Conservation (phyloP, 2,797 vertebrate species). For the Scolopax rusticola region DNA sequence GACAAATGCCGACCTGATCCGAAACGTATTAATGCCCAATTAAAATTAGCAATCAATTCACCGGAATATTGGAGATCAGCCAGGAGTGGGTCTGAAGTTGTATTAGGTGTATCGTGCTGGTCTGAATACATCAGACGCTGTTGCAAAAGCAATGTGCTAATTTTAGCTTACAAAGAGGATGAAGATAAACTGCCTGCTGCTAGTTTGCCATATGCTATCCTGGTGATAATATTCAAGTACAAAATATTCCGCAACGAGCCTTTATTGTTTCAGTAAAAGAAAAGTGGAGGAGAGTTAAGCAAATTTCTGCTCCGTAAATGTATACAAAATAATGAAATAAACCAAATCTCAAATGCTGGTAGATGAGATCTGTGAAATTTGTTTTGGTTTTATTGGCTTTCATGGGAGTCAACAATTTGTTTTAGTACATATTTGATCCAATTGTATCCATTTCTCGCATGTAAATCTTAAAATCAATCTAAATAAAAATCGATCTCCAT, state of each 20-base stretch:
- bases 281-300: slow-evolving; percentile 69
- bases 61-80: slow-evolving; percentile 59
- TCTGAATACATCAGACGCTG: slow-evolving; percentile 84
- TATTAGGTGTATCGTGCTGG: slow-evolving; percentile 83
- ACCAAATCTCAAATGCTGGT: slow-evolving; percentile 80
- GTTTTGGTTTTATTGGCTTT: slow-evolving; percentile 82
- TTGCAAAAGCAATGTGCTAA: slow-evolving; percentile 93
- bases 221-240: slow-evolving; percentile 89
- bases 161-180: slow-evolving; percentile 99
- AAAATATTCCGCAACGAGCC: slow-evolving; percentile 86
- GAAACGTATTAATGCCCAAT: slow-evolving; percentile 38
- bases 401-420: slow-evolving; percentile 82
- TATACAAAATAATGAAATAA: slow-evolving; percentile 81
- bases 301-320: slow-evolving; percentile 74
- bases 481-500: slow-evolving; percentile 85
- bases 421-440: slow-evolving; percentile 86
- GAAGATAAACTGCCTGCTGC: slow-evolving; percentile 96
- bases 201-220: slow-evolving; percentile 94
- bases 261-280: slow-evolving; percentile 80
- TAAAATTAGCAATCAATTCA: slow-evolving; percentile 66
- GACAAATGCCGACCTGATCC: slow-evolving; percentile 44
- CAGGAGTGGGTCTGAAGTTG: slow-evolving; percentile 61
- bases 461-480: slow-evolving; percentile 88
- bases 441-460: slow-evolving; percentile 86
- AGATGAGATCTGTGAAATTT: slow-evolving; percentile 82